A percentile compares a stretch with the other conserved stretches of the same genome.
These are phyloP conservation scores for Tridacna gigas DNA, from an alignment of 2,888 invertebrate genomes.

Conservation along the genomic window DNA sequence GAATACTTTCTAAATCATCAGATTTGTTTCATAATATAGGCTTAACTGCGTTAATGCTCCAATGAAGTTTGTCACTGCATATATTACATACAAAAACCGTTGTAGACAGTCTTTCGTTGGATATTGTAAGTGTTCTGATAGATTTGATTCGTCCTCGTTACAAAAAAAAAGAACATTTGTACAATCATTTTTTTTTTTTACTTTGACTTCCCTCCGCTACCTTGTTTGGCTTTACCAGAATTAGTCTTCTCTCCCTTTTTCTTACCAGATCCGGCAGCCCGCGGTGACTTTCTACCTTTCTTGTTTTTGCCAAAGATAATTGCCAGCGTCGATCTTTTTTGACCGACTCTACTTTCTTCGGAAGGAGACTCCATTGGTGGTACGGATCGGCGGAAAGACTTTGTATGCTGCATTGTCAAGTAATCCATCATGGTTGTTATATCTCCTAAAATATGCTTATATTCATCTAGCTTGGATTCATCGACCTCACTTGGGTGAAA, in stretches of 20 bases:
- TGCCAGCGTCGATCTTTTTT: conserved; percentile 73
- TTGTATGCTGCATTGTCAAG: conserved; percentile 72
- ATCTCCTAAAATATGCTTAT: conserved; percentile 63
- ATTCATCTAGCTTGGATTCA: conserved; percentile 66
- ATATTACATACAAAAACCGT: no score
- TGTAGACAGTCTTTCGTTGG: no score
- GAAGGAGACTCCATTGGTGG: conserved; percentile 61
- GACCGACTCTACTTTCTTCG: conserved; percentile 35
- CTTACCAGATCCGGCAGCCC: conserved; percentile 40
- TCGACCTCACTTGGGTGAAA: conserved; percentile 73
- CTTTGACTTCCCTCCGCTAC: conserved; percentile 24
- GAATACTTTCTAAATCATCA: no score
- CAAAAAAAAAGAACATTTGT: no score
- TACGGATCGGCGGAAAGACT: conserved; percentile 76
- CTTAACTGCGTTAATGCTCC: no score
- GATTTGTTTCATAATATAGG: no score
- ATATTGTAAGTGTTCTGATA: no score
- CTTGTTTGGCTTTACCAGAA: conserved; percentile 32
- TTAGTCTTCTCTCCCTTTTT: conserved; percentile 28
- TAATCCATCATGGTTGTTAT: conserved; percentile 73
- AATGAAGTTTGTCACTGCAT: no score
- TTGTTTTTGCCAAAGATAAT: conserved; percentile 73
- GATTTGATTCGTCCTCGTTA: no score
- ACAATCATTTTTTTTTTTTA: background rate
- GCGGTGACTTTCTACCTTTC: conserved; percentile 50